Conservation (phyloP, 2,113 vertebrate genomes). For the Tetraodon nigroviridis region DNA sequence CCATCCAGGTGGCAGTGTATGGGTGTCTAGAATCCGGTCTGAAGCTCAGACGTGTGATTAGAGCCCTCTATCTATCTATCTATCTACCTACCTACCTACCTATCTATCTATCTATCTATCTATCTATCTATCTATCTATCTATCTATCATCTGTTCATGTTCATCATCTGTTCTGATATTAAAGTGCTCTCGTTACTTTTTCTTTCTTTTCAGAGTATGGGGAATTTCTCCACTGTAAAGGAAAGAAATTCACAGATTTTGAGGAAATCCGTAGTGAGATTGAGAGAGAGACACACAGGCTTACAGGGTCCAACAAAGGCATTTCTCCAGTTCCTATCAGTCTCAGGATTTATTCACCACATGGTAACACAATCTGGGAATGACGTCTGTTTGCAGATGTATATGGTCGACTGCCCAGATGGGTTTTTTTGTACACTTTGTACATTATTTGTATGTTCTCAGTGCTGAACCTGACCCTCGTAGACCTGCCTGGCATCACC, state of each 20-base stretch:
- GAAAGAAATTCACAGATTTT: constrained; percentile 86
- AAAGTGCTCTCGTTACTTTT: background rate
- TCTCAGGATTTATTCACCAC: constrained; percentile 83
- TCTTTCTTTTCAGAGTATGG: constrained; percentile 74
- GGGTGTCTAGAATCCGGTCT: no score
- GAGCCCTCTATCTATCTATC: no score
- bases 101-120: no score
- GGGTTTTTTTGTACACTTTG: background rate
- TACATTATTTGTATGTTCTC: constrained; percentile 2
- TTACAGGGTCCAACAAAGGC: constrained; percentile 86
- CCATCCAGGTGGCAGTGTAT: constrained; percentile 66
- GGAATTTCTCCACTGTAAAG: constrained; percentile 89
- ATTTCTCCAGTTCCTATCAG: constrained; percentile 88
- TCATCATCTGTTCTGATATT: no score
- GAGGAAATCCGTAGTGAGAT: constrained; percentile 87
- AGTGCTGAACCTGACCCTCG: constrained; percentile 90
- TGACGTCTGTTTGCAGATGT: background rate
- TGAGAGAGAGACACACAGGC: constrained; percentile 82
- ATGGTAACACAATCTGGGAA: constrained; percentile 38
- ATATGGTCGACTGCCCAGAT: background rate
- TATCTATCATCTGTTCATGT: no score
- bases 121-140: no score
- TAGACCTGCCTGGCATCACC: constrained; percentile 88
- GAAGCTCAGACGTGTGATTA: no score
- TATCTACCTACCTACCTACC: no score